Evolutionary conservation across 2,888 invertebrate species (phyloP).

Genomic region (Ischnus inquisitorius): DNA sequence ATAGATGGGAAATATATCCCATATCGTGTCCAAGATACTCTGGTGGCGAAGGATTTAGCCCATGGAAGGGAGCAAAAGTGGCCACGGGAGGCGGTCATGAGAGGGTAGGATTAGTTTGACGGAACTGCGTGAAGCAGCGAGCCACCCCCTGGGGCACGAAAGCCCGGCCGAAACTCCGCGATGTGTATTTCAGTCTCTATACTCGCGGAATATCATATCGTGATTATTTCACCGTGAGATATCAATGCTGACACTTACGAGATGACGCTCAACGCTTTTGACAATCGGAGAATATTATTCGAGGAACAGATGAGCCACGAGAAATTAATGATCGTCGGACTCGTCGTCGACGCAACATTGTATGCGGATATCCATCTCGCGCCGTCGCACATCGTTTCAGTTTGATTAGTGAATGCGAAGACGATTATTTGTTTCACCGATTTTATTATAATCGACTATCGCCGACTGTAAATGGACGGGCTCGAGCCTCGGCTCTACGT

Average conservation of each 20-base stretch:
- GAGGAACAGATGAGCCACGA: background rate
- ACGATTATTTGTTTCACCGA: no score
- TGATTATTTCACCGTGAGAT: constrained; percentile 1
- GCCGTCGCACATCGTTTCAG: background rate
- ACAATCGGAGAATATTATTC: background rate
- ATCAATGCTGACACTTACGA: background rate
- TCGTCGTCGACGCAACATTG: background rate
- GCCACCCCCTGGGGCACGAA: constrained; percentile 19
- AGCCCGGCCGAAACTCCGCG: constrained; percentile 22
- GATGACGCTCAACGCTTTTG: background rate
- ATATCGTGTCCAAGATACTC: constrained; percentile 38
- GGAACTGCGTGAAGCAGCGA: constrained; percentile 54
- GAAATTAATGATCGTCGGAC: background rate
- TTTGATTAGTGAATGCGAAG: background rate
- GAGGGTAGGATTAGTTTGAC: constrained; percentile 65
- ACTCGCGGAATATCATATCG: background rate
- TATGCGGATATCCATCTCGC: background rate
- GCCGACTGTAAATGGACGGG: no score
- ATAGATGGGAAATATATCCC: constrained; percentile 39
- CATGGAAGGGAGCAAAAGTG: constrained; percentile 54
- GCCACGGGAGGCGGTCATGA: constrained; percentile 60
- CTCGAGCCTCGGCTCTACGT: no score
- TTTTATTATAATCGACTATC: no score
- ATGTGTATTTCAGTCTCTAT: background rate
- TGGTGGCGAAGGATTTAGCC: constrained; percentile 36